Percentiles rank a stretch among this genome's conserved stretches.
phyloP scores from a whole-genome alignment of 2,888 invertebrate species.

The Drosophila borealis region DNA sequence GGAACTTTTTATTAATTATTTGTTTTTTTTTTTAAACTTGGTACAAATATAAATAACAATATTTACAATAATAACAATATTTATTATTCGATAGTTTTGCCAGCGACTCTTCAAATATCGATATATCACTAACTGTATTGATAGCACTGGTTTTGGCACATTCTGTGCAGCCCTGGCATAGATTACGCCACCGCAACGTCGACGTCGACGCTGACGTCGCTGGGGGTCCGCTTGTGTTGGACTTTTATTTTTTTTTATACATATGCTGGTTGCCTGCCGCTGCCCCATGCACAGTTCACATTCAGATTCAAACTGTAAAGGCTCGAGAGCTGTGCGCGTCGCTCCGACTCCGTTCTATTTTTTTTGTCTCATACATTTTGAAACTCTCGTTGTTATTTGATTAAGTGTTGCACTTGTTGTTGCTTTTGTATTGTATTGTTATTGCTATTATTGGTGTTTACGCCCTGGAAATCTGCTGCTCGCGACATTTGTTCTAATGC shows the following conservation, averaged over 20 bases:
- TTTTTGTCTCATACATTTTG: conserved; percentile 10
- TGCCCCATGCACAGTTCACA: conserved; percentile 62
- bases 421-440: conserved; percentile 27
- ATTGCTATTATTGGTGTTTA: conserved; percentile 32
- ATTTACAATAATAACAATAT: too few species aligned
- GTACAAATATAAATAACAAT: too few species aligned
- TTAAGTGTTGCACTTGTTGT: conserved; percentile 23
- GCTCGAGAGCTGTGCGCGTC: conserved; percentile 47
- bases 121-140: neutral
- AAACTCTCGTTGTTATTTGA: conserved; percentile 22
- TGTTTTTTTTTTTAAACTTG: too few species aligned
- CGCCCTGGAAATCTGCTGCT: conserved; percentile 38
- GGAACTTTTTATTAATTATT: too few species aligned
- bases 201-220: conserved; percentile 33
- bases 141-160: neutral
- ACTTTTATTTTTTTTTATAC: conserved; percentile 21
- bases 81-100: too few species aligned
- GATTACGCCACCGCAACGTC: conserved; percentile 54
- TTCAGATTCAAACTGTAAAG: conserved; percentile 63
- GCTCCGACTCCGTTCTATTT: conserved; percentile 17
- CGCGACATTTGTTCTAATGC: conserved; percentile 9
- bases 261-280: conserved; percentile 38
- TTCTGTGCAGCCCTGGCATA: conserved; percentile 20
- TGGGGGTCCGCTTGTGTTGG: conserved; percentile 42
- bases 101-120: conserved; percentile 12